Base-by-base conservation (phyloP, 2,888 invertebrate genomes). In the Amphipoea lucens region DNA sequence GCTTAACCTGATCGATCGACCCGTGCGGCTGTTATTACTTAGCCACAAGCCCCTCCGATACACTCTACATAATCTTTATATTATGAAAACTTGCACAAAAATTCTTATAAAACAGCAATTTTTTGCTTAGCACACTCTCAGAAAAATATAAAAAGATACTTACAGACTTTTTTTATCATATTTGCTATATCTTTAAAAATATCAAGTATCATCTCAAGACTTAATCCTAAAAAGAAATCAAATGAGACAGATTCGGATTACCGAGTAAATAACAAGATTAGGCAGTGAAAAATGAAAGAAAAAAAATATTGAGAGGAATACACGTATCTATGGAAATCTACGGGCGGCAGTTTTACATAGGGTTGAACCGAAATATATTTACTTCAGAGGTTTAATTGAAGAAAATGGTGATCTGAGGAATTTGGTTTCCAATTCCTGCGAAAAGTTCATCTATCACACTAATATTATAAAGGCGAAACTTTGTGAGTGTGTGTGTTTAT, bases 221-320 rank as follows among this genome's bases (percentile, higher is more conserved):
- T 48, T 36, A 12, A 70, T 11, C 65, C 17, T 4, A 45, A 65
- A 20, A 36, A 66, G 70, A 66, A 40, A 77, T 77, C 70, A 81
- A 74, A 76, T 66, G 11, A 72, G 62, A 62, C 42, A 0, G 63
- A 74, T 72, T 76, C 71, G 0, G 29, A 74, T 81, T 76, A 54
- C 65, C n/a, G 17, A 42, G 14, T n/a, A 81, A 81, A 85, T 77
- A 57, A 74, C 68, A n/a, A 57, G 71, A 85, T 84, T 77, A 74
- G 14, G 45, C 12, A 23, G 2, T n/a, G 82, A 51, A 82, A 81
- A 75, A 65, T 63, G 74, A 71, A 67, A 69, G 63, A 71, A 62
- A 73, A 36, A 81, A 54, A 63, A 67, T n/a, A 74, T 62, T 29
- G 54, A 40, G 48, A 40, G 7, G 14, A 20, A n/a, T 45, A 20